Conservation (phyloP, 1,140 invertebrate genomes). For the Dreissena rostriformis region DNA sequence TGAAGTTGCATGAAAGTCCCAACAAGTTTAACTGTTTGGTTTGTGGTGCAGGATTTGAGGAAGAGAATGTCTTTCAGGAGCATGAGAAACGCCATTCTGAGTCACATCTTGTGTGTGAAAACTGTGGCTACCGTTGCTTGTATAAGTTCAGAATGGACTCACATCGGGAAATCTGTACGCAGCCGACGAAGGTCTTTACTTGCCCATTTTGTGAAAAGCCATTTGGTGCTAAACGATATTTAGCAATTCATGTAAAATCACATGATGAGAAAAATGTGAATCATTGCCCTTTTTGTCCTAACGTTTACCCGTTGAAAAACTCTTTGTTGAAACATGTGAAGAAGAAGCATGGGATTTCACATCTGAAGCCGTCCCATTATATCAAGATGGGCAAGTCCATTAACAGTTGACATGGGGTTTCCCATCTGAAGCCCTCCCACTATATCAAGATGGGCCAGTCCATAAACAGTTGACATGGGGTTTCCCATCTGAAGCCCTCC, state of each 20-base stretch:
- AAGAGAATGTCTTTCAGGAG: slow-evolving; percentile 10
- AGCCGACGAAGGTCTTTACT: slow-evolving; percentile 13
- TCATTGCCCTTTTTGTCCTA: slow-evolving; percentile 12
- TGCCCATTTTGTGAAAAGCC: slow-evolving; percentile 20
- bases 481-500: too few species aligned
- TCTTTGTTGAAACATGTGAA: slow-evolving; percentile 32
- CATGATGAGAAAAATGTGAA: slow-evolving; percentile 16
- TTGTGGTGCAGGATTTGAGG: slow-evolving; percentile 14
- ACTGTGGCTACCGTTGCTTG: slow-evolving; percentile 16
- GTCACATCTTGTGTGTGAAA: slow-evolving; percentile 4
- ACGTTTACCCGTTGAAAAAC: slow-evolving; percentile 28
- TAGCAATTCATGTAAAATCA: slow-evolving; percentile 17
- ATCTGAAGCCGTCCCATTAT: too few species aligned
- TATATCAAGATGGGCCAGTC: too few species aligned
- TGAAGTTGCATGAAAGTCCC: slow-evolving; percentile 15
- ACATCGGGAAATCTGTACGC: slow-evolving; percentile 15
- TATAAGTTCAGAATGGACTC: slow-evolving; percentile 8
- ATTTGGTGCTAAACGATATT: slow-evolving; percentile 14
- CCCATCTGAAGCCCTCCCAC: too few species aligned
- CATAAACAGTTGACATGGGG: too few species aligned
- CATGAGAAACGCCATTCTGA: slow-evolving; percentile 13
- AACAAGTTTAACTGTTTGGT: slow-evolving; percentile 8
- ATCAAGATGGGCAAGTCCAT: too few species aligned
- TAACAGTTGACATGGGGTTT: too few species aligned
- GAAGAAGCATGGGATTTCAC: slow-evolving; percentile 10